Evolutionary conservation across 2,113 vertebrate species (phyloP), one percentile per base, ranked within the genome.

Genomic region (Atlantisia rogersi): DNA sequence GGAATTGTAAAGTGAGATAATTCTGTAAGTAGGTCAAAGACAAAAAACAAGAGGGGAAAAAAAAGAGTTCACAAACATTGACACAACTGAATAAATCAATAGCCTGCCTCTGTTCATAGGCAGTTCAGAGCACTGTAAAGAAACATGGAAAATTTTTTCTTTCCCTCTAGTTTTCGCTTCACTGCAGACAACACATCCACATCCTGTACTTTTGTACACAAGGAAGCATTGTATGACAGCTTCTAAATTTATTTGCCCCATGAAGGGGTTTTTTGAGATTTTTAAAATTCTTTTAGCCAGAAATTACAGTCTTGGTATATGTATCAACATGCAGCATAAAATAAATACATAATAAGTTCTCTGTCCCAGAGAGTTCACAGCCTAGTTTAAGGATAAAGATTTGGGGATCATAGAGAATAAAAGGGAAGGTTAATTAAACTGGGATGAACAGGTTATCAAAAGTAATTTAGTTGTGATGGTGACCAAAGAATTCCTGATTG

Each of bases 181-280:
- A 25, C 6, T 59, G 19, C 31, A 53, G 44, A 78, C 9, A 87
- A 37, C 29, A 53, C 11, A 40, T 44, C 50, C 10, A 69, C 16
- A 12, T 78, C n/a, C 32, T 69, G 31, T 35, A 62, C 15, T 29
- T 82, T 82, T 11, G n/a, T 59, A 40, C 52, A 60, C 24, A 65
- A 58, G 35, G 12, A 77, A 44, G 21, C 60, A 40, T 20, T 55
- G 6, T 35, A 56, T 21, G 18, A 64, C 56, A 76, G 15, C 32
- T 69, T 52, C 71, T 18, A n/a, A 42, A 82, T 10, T 53, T n/a
- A 59, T 80, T 83, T 91, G 18, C 13, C 10, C 29, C 29, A 58
- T 21, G 6, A 52, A 14, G 4, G 15, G 44, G 2, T 42, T 69
- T 70, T 37, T 39, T 53, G 26, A 12, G 1, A 0, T 9, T 42